Evolutionary conservation across 1,140 invertebrate species (phyloP).

Genomic region (Dendroctonus valens): DNA sequence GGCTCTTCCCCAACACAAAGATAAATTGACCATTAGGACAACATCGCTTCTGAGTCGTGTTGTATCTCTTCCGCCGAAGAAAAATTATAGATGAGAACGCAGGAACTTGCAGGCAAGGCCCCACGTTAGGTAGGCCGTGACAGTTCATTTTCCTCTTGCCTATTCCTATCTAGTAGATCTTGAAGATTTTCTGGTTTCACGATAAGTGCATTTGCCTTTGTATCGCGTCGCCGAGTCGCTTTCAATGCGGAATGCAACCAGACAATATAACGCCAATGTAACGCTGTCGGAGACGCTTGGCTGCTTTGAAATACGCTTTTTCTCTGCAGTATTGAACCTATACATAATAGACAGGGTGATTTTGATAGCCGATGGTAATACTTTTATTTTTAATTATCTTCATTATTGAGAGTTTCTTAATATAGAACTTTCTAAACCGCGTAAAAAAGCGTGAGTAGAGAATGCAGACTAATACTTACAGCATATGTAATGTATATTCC

Average conservation of each 20-base stretch:
- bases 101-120: slow-evolving; percentile 2
- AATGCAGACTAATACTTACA: too few species aligned
- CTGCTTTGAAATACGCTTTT: slow-evolving; percentile 2
- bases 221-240: slow-evolving; percentile 11
- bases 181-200: slow-evolving; percentile 31
- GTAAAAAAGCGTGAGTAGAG: too few species aligned
- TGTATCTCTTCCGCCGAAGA: not conserved
- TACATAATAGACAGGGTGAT: not conserved
- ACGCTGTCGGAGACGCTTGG: slow-evolving; percentile 13
- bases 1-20: too few species aligned
- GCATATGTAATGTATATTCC: too few species aligned
- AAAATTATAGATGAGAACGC: not conserved
- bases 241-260: slow-evolving; percentile 21
- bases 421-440: too few species aligned
- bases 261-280: not conserved
- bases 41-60: too few species aligned
- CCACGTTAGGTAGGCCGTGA: slow-evolving; percentile 24
- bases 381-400: too few species aligned
- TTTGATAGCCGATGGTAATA: too few species aligned
- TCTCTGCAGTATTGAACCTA: not conserved
- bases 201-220: slow-evolving; percentile 31
- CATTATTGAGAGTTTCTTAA: too few species aligned
- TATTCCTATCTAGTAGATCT: slow-evolving; percentile 27
- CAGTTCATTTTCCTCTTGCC: slow-evolving; percentile 27
- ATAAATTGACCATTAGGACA: too few species aligned